phyloP scores from a whole-genome alignment of 2,797 vertebrate species.

The Tapera naevia region DNA sequence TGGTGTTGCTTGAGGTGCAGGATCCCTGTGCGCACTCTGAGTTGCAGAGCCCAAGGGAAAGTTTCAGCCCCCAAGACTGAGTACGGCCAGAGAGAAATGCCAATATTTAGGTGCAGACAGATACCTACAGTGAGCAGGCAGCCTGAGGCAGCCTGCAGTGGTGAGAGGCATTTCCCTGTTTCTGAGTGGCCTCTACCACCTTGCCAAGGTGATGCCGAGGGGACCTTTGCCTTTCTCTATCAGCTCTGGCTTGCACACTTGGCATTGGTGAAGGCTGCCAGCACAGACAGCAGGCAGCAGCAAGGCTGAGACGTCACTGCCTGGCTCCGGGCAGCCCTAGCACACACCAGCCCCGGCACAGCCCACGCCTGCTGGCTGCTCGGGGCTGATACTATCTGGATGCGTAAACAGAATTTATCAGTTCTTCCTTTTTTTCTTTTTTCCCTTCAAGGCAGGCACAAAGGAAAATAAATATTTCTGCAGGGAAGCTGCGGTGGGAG shows the following conservation, averaged over 20 bases:
- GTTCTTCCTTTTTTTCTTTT: background rate
- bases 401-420: background rate
- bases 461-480: background rate
- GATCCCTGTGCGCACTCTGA: too few relatives aligned
- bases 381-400: background rate
- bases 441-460: background rate
- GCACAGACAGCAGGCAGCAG: accelerated
- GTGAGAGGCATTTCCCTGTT: too few relatives aligned
- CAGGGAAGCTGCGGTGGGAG: background rate
- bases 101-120: too few relatives aligned
- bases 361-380: accelerated
- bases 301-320: background rate
- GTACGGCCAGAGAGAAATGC: too few relatives aligned
- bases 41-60: too few relatives aligned
- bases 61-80: too few relatives aligned
- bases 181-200: background rate
- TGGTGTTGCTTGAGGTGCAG: too few relatives aligned
- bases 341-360: background rate
- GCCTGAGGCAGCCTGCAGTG: too few relatives aligned
- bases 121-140: too few relatives aligned
- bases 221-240: background rate
- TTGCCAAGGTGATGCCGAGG: background rate
- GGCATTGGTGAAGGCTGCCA: accelerated
- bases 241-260: background rate
- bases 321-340: background rate